Conservation (phyloP, 2,113 vertebrate genomes). For the Zootoca vivipara region DNA sequence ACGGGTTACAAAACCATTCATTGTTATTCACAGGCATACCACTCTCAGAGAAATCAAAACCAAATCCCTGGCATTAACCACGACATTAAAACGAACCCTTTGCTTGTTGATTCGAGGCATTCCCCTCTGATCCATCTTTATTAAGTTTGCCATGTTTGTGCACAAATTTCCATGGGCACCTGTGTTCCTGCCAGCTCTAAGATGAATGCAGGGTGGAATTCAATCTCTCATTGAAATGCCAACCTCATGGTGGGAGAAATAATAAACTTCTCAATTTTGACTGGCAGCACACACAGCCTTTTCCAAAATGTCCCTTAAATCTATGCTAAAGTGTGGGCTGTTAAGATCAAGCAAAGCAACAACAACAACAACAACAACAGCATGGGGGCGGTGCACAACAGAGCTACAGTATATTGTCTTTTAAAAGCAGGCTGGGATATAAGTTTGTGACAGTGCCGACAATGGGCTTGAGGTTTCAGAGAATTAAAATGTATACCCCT, state of each 20-base stretch:
- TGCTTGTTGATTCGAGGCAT: not conserved
- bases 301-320: not conserved
- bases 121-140: constrained; percentile 12
- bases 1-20: not conserved
- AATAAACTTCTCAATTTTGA: not conserved
- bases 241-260: not conserved
- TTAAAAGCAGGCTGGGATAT: no score
- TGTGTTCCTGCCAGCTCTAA: not conserved
- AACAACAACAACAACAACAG: no score
- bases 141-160: constrained; percentile 1
- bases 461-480: not conserved
- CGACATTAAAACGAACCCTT: not conserved
- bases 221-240: not conserved
- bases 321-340: not conserved
- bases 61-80: not conserved
- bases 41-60: not conserved
- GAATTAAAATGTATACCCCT: not conserved
- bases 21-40: not conserved
- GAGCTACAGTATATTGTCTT: no score
- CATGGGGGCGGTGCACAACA: no score
- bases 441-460: not conserved
- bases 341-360: not conserved
- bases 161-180: constrained; percentile 16
- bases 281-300: not conserved
- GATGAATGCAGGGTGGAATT: constrained; percentile 27